phyloP scores from a whole-genome alignment of 2,113 vertebrate genomes.

The Rhabdomys dilectus region DNA sequence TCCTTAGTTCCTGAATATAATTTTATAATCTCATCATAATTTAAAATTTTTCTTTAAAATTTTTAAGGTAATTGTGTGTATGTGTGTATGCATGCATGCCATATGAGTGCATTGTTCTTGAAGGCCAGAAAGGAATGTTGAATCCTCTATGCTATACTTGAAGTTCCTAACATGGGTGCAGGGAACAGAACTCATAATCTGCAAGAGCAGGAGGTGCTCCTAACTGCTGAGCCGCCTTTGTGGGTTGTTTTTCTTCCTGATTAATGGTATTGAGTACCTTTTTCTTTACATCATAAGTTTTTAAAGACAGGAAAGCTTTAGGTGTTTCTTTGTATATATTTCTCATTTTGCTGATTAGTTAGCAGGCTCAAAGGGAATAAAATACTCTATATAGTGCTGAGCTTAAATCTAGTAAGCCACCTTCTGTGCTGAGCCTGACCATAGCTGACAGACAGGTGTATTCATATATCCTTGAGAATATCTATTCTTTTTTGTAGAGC shows the following conservation, averaged over 20 bases:
- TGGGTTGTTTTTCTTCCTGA: background rate
- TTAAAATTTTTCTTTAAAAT: background rate
- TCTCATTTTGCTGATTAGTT: background rate
- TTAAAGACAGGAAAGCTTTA: conserved; percentile 3
- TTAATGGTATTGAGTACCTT: background rate
- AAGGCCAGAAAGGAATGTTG: background rate
- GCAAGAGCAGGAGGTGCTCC: background rate
- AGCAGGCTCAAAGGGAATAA: background rate
- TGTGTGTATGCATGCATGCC: background rate
- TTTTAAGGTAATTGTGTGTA: no score
- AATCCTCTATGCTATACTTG: background rate
- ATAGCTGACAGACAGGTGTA: background rate
- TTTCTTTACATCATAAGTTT: background rate
- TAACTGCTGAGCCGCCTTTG: background rate
- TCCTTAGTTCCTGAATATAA: background rate
- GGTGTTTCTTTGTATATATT: background rate
- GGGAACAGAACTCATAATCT: background rate
- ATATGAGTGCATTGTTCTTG: background rate
- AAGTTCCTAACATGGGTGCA: background rate
- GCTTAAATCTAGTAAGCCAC: background rate
- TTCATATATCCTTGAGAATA: background rate
- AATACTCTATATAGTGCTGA: background rate
- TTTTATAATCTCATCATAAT: background rate
- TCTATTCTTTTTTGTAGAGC: background rate
- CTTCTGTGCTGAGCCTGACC: background rate